A percentile compares a stretch with the other conserved stretches of the same genome.
Conservation (phyloP, 1,140 invertebrate species). For the Whitmania pigra region DNA sequence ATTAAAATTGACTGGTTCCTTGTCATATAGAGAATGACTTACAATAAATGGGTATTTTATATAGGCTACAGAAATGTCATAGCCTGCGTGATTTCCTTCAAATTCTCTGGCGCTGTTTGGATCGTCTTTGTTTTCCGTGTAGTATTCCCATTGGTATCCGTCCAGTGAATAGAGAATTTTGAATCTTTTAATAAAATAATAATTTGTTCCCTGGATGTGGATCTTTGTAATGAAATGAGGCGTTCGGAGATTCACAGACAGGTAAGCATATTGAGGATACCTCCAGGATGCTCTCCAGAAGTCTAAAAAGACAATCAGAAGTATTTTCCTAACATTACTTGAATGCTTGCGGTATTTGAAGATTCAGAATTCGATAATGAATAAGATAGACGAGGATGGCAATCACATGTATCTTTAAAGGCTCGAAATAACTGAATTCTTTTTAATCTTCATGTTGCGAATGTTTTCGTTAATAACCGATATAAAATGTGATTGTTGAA, state of each 20-base stretch:
- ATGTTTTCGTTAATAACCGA: no score
- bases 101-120: not conserved
- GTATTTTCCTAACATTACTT: no score
- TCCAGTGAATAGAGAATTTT: constrained; percentile 4
- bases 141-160: not conserved
- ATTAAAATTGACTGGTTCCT: not conserved
- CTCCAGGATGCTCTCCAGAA: not conserved
- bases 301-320: not conserved
- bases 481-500: no score
- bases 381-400: no score
- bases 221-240: not conserved
- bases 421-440: no score
- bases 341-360: no score
- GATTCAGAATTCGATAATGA: no score
- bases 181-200: not conserved
- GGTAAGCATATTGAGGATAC: not conserved
- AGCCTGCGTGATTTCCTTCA: constrained; percentile 1
- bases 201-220: not conserved
- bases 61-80: not conserved
- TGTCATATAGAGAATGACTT: not conserved
- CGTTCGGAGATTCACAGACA: not conserved
- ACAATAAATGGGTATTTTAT: constrained; percentile 2
- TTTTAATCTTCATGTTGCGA: no score
- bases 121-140: not conserved
- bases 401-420: no score